A percentile compares a stretch with the other conserved stretches of the same genome.
Evolutionary conservation across 2,888 invertebrate genomes (phyloP).

Genomic region (Idaea biselata): DNA sequence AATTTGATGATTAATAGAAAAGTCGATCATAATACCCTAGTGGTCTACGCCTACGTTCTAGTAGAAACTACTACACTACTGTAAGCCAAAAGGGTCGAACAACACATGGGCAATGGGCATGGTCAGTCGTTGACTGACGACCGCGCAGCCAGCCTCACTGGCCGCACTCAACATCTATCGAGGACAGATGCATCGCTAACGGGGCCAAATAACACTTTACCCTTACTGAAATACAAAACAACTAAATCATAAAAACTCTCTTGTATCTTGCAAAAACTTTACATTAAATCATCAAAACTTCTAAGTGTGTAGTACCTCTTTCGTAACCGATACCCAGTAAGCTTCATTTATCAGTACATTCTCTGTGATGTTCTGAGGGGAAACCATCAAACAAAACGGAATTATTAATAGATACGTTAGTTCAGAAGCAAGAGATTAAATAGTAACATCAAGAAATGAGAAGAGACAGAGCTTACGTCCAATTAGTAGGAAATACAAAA

Average conservation of each 20-base stretch:
- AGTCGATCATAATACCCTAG: conserved; percentile 78
- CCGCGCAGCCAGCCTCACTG: conserved; percentile 46
- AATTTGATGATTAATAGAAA: conserved; percentile 77
- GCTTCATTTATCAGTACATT: conserved; percentile 97
- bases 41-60: conserved; percentile 79
- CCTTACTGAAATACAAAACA: conserved; percentile 79
- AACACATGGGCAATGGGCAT: conserved; percentile 53
- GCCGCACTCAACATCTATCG: conserved; percentile 70
- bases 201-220: conserved; percentile 81
- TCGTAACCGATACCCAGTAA: conserved; percentile 94
- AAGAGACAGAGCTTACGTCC: conserved; percentile 68
- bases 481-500: conserved; percentile 64
- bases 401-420: conserved; percentile 70
- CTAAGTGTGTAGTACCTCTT: conserved; percentile 90
- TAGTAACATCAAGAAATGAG: conserved; percentile 38
- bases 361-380: conserved; percentile 97
- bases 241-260: conserved; percentile 80
- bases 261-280: conserved; percentile 79
- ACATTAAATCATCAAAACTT: conserved; percentile 80
- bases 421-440: conserved; percentile 45
- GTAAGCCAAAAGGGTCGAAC: conserved; percentile 78
- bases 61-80: conserved; percentile 77
- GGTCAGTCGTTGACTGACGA: conserved; percentile 44
- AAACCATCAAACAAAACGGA: conserved; percentile 81
- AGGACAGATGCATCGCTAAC: conserved; percentile 82